Evolutionary conservation across 1,140 invertebrate species (phyloP).

Genomic region (Drosophila auraria): DNA sequence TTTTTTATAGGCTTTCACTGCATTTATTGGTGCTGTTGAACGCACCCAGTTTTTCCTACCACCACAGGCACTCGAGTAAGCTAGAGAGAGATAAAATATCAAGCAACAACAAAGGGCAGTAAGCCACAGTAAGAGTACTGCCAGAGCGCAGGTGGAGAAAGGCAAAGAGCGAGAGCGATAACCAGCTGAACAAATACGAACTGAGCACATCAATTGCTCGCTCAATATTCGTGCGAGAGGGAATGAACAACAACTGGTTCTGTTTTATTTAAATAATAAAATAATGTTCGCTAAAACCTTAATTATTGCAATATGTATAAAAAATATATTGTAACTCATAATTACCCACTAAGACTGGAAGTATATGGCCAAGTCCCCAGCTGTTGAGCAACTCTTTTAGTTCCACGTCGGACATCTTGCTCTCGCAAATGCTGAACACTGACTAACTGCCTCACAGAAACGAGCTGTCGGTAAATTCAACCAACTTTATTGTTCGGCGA

Average conservation of each 20-base stretch:
- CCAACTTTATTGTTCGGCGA: background rate
- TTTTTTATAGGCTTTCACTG: background rate
- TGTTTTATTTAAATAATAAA: background rate
- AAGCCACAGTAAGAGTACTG: slow-evolving; percentile 2
- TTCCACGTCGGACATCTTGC: background rate
- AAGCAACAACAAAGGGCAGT: background rate
- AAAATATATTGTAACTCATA: background rate
- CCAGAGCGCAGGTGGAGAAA: background rate
- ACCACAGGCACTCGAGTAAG: background rate
- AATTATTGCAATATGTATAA: background rate
- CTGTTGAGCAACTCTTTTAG: slow-evolving; percentile 1
- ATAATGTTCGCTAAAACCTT: background rate
- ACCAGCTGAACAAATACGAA: background rate
- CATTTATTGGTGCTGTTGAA: background rate
- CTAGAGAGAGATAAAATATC: background rate
- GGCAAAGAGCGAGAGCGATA: background rate
- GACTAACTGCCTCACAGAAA: background rate
- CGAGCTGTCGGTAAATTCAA: slow-evolving; percentile 4
- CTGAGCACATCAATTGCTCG: background rate
- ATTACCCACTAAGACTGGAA: background rate
- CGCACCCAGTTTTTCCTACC: background rate
- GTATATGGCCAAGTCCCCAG: slow-evolving; percentile 3
- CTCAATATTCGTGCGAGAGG: background rate
- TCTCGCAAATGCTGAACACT: background rate
- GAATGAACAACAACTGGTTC: background rate